phyloP scores from a whole-genome alignment of 2,113 vertebrate species.

The Dendropsophus ebraccatus region DNA sequence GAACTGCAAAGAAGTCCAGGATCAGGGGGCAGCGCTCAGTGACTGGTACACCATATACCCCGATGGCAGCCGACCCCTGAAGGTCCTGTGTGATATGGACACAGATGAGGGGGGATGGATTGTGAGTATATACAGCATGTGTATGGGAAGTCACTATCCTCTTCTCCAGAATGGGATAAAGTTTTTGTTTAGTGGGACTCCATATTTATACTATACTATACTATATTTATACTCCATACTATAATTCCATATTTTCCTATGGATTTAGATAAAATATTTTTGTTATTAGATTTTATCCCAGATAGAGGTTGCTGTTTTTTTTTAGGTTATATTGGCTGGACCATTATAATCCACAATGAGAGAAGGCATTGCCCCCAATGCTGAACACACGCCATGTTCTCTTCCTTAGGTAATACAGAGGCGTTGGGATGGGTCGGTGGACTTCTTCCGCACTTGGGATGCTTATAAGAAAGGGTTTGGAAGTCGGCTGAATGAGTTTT shows the following conservation, averaged over 20 bases:
- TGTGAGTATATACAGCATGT: neutral
- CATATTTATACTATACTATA: no score
- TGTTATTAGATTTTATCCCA: neutral
- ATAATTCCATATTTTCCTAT: neutral
- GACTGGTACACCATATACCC: constrained; percentile 18
- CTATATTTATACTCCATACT: no score
- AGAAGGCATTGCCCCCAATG: no score
- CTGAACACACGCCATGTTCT: no score
- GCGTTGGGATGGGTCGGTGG: constrained; percentile 3
- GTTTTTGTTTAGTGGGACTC: neutral
- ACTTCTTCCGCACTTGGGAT: constrained; percentile 6
- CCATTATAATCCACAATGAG: no score
- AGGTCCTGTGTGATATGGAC: constrained; percentile 12
- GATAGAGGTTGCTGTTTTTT: neutral
- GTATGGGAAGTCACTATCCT: neutral
- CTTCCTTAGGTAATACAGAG: neutral
- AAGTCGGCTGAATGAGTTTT: neutral
- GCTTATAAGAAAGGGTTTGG: neutral
- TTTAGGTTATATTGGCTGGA: neutral
- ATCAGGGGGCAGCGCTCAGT: neutral
- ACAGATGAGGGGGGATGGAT: neutral
- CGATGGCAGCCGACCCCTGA: neutral
- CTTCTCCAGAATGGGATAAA: no score
- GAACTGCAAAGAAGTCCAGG: constrained; percentile 4
- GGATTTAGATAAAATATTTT: neutral